Conservation (phyloP, 1,140 invertebrate genomes). For the Laupala kohalensis region DNA sequence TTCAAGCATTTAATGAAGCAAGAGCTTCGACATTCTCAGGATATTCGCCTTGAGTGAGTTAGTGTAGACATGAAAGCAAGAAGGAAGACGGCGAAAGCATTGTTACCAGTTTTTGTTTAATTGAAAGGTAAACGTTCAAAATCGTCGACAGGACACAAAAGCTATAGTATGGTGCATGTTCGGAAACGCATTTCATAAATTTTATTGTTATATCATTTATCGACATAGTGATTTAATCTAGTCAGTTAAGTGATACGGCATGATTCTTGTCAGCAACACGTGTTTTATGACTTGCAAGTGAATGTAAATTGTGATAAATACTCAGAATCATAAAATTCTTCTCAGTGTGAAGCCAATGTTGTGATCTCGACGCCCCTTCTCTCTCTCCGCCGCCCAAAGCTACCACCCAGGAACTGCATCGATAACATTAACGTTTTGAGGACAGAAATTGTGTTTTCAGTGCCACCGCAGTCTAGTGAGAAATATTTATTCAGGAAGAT, state of each 20-base stretch:
- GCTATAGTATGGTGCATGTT: neutral
- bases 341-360: neutral
- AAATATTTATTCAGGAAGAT: neutral
- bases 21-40: neutral
- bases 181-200: neutral
- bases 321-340: neutral
- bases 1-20: neutral
- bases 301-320: neutral
- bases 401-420: neutral
- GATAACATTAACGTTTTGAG: neutral
- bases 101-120: neutral
- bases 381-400: constrained; percentile 3
- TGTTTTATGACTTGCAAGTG: neutral
- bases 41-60: neutral
- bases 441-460: neutral
- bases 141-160: neutral
- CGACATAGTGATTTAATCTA: neutral
- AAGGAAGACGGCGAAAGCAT: constrained; percentile 1
- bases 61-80: neutral
- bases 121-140: neutral
- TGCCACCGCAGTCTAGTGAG: neutral
- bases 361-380: constrained; percentile 2
- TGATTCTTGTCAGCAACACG: neutral
- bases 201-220: neutral
- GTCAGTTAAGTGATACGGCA: neutral